Conservation (phyloP, 2,888 invertebrate genomes). For the Eudasyphora cyanicolor region DNA sequence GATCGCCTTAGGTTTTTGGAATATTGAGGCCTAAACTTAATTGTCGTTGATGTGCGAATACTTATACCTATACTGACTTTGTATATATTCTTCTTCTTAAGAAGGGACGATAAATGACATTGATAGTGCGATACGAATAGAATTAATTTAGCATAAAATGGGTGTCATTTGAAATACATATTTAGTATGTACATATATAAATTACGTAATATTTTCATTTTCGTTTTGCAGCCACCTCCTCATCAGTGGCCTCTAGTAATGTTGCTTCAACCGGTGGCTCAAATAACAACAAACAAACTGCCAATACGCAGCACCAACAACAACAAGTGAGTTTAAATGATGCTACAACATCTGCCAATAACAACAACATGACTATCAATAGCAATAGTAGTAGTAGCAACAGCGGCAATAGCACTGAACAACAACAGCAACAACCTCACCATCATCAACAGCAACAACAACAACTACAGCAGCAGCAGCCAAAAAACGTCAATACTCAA, state of each 20-base stretch:
- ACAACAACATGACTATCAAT: slow-evolving; percentile 63
- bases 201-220: slow-evolving; percentile 3
- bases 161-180: too few relatives aligned
- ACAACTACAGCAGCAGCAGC: slow-evolving; percentile 56
- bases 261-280: slow-evolving; percentile 60
- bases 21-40: too few relatives aligned
- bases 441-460: slow-evolving; percentile 51
- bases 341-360: slow-evolving; percentile 69
- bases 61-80: too few relatives aligned
- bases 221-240: slow-evolving; percentile 66
- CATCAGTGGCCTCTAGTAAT: slow-evolving; percentile 66
- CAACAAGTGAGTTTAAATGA: slow-evolving; percentile 67
- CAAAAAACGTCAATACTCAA: slow-evolving; percentile 67
- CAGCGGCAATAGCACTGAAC: slow-evolving; percentile 57
- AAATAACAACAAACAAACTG: slow-evolving; percentile 68
- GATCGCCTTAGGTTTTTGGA: too few relatives aligned
- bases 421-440: slow-evolving; percentile 64
- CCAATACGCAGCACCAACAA: slow-evolving; percentile 66
- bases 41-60: too few relatives aligned
- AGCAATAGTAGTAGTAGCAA: slow-evolving; percentile 68
- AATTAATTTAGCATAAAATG: too few relatives aligned
- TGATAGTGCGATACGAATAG: too few relatives aligned
- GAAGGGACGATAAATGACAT: too few relatives aligned
- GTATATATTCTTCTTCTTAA: too few relatives aligned
- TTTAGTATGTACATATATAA: not conserved